These are phyloP conservation scores for Tretioscincus oriximinensis DNA, from an alignment of 2,113 vertebrate genomes.

Conservation along the genomic window DNA sequence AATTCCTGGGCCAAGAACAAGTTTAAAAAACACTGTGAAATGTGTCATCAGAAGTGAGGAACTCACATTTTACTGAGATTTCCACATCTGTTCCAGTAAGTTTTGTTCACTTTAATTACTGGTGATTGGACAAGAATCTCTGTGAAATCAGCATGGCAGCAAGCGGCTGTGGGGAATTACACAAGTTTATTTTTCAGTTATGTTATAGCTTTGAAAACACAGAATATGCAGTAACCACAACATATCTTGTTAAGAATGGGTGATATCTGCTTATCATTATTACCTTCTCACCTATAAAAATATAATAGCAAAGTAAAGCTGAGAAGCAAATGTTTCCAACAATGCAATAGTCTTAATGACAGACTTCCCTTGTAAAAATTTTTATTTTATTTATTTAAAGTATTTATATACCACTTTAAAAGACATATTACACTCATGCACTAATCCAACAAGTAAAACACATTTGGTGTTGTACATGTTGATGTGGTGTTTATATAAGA, in stretches of 20 bases:
- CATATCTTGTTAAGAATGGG: too few species aligned
- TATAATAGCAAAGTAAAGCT: too few species aligned
- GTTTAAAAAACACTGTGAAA: background rate
- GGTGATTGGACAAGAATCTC: conserved; percentile 65
- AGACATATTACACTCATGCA: too few species aligned
- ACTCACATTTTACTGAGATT: conserved; percentile 72
- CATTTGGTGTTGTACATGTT: too few species aligned
- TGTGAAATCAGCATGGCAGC: conserved; percentile 70
- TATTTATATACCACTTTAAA: background rate
- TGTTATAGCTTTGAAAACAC: background rate
- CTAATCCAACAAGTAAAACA: too few species aligned
- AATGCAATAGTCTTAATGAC: too few species aligned
- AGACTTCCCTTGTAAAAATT: too few species aligned
- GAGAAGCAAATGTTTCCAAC: too few species aligned
- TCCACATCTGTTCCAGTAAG: conserved; percentile 75
- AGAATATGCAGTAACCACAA: background rate
- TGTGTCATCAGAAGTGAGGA: conserved; percentile 38
- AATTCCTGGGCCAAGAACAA: background rate
- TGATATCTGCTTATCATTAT: too few species aligned
- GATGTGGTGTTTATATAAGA: too few species aligned
- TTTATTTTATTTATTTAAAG: too few species aligned
- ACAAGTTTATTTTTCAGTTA: conserved; percentile 37
- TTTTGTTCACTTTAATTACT: conserved; percentile 63
- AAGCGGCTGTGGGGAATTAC: conserved; percentile 65
- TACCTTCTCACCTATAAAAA: too few species aligned